These are phyloP conservation scores for Nemurella pictetii DNA, from an alignment of 2,888 invertebrate species.

Conservation along the genomic window DNA sequence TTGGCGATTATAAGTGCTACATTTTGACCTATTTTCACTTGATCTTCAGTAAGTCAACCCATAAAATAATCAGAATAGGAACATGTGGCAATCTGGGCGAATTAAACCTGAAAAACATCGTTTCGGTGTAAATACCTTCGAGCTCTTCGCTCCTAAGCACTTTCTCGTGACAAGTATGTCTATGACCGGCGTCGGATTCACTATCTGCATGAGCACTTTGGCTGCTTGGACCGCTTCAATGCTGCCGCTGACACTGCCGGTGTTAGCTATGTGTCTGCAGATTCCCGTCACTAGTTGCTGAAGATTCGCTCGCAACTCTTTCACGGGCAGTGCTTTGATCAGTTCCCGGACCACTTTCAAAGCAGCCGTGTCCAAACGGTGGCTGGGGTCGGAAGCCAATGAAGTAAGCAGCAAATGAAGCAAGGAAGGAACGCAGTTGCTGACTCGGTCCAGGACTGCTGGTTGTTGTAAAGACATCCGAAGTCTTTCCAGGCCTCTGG, in stretches of 20 bases:
- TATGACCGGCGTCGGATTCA: slow-evolving; percentile 58
- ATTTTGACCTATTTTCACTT: too few species aligned
- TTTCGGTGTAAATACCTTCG: slow-evolving; percentile 49
- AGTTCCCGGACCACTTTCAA: slow-evolving; percentile 50
- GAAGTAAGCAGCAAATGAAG: slow-evolving; percentile 62
- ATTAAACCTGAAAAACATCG: too few species aligned
- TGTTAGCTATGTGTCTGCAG: slow-evolving; percentile 47
- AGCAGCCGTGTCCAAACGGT: slow-evolving; percentile 55
- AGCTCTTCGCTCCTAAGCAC: slow-evolving; percentile 50
- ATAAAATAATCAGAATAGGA: too few species aligned
- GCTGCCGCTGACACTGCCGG: slow-evolving; percentile 52
- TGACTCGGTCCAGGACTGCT: slow-evolving; percentile 56
- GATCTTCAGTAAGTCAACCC: too few species aligned
- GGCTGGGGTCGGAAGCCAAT: slow-evolving; percentile 63
- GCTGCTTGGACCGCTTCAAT: slow-evolving; percentile 56
- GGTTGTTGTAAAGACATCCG: slow-evolving; percentile 58
- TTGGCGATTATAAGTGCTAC: too few species aligned
- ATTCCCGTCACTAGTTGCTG: slow-evolving; percentile 47
- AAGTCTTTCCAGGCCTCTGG: slow-evolving; percentile 62
- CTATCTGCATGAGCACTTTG: slow-evolving; percentile 56
- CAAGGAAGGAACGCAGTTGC: slow-evolving; percentile 60
- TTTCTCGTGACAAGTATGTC: slow-evolving; percentile 56
- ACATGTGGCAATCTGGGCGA: too few species aligned
- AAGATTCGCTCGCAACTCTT: slow-evolving; percentile 33
- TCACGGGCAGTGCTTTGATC: slow-evolving; percentile 41